Conservation (phyloP, 2,888 invertebrate genomes). For the Microctonus hyperodae region DNA sequence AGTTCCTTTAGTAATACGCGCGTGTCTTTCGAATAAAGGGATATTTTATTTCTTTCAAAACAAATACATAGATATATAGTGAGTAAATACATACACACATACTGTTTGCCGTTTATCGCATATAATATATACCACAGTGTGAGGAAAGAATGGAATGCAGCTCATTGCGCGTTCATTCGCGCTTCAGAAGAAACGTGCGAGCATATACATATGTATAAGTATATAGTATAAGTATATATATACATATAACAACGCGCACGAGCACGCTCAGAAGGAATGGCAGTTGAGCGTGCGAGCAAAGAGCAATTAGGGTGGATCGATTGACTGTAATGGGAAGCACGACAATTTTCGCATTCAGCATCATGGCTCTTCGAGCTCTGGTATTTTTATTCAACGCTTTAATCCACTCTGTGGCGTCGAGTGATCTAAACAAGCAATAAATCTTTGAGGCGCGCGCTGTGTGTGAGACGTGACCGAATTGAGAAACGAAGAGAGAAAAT, state of each 20-base stretch:
- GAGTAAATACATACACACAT: too few species aligned
- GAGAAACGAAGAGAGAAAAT: constrained; percentile 7
- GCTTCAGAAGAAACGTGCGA: background rate
- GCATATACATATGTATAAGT: background rate
- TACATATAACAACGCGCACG: background rate
- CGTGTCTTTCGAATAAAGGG: too few species aligned
- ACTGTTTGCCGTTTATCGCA: background rate
- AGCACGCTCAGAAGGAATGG: background rate
- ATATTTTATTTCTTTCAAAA: too few species aligned
- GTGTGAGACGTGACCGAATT: constrained; percentile 11
- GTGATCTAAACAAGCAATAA: constrained; percentile 57
- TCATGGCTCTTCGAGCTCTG: constrained; percentile 32
- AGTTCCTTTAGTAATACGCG: too few species aligned
- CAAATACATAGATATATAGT: too few species aligned
- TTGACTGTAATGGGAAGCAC: constrained; percentile 35
- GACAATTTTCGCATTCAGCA: constrained; percentile 42
- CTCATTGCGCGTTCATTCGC: background rate
- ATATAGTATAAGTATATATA: background rate
- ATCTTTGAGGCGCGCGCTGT: constrained; percentile 41
- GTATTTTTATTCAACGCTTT: constrained; percentile 49
- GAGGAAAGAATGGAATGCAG: background rate
- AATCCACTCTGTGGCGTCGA: constrained; percentile 48
- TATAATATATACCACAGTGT: background rate
- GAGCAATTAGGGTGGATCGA: constrained; percentile 42
- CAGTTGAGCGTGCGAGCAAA: constrained; percentile 29